phyloP scores from a whole-genome alignment of 2,113 vertebrate genomes.

The Rhodinocichla rosea region DNA sequence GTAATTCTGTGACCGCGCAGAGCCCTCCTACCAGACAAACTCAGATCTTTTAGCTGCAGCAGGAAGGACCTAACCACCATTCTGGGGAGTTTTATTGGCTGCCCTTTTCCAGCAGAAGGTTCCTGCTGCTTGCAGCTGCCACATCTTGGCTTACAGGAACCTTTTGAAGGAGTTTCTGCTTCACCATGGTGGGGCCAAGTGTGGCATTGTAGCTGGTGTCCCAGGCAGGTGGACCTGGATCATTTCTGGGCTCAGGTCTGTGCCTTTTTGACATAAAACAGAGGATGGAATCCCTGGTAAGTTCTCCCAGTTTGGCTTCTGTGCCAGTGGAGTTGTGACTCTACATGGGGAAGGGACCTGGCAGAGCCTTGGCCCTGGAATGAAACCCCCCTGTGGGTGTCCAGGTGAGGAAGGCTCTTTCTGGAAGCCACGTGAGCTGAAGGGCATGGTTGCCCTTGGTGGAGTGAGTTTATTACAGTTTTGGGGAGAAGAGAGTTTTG shows the following conservation, averaged over 20 bases:
- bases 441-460: neutral
- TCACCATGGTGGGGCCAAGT: neutral
- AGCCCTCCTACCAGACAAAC: neutral
- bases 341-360: fast-evolving
- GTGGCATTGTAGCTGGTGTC: fast-evolving
- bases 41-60: neutral
- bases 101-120: neutral
- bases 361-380: neutral
- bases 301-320: neutral
- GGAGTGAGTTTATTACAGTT: neutral
- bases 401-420: neutral
- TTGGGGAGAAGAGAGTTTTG: neutral
- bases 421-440: fast-evolving
- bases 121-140: neutral
- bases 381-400: neutral
- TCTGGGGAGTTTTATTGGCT: neutral
- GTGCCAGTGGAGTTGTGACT: neutral
- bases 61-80: neutral
- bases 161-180: neutral
- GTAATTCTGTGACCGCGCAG: neutral
- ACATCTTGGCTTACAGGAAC: neutral
- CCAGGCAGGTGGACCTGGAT: neutral
- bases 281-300: fast-evolving
- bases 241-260: neutral
- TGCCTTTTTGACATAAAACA: fast-evolving